Conservation (phyloP, 2,113 vertebrate species). For the Uria aalge region DNA sequence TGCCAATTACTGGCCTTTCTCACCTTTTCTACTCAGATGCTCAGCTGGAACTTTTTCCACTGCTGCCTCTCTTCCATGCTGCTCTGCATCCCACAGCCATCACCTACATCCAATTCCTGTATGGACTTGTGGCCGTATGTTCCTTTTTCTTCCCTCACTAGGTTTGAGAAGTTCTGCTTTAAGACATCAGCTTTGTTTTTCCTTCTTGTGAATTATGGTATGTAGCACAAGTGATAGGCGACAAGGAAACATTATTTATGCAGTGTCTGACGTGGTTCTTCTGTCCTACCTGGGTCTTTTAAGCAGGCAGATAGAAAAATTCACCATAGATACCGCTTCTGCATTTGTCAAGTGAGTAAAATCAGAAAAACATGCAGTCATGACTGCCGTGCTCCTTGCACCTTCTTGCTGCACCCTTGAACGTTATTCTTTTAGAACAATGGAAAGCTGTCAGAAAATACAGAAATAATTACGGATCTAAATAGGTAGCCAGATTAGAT, state of each 20-base stretch:
- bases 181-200: background rate
- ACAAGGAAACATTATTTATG: background rate
- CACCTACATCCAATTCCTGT: fast-evolving
- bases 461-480: background rate
- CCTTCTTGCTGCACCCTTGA: background rate
- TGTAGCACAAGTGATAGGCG: background rate
- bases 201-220: background rate
- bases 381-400: background rate
- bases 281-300: background rate
- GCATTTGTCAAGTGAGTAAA: background rate
- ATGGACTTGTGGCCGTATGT: fast-evolving
- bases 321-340: background rate
- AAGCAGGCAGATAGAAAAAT: background rate
- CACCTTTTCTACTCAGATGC: background rate
- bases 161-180: background rate
- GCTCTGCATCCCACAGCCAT: background rate
- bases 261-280: background rate
- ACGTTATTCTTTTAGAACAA: background rate
- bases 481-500: background rate
- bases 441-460: background rate
- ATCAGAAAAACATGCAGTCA: background rate
- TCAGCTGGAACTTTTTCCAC: background rate
- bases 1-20: background rate
- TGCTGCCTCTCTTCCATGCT: background rate
- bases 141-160: background rate